Conservation (phyloP, 2,888 invertebrate species). For the Phalangium opilio region DNA sequence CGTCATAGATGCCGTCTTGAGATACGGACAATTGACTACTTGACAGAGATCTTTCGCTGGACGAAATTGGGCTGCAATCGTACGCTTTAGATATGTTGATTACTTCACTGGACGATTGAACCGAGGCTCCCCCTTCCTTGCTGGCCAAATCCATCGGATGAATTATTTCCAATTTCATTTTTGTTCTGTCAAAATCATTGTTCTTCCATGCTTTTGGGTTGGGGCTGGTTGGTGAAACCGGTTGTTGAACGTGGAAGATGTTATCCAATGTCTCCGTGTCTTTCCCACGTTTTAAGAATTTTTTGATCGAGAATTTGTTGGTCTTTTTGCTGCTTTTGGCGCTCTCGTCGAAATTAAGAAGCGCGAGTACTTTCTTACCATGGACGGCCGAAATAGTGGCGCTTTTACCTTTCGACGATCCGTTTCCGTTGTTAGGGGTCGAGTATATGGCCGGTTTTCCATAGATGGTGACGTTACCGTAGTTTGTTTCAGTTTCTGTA, state of each 20-base stretch:
- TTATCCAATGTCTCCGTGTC: slow-evolving; percentile 9
- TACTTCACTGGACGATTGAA: too few species aligned
- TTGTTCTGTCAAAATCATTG: slow-evolving; percentile 32
- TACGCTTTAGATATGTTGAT: too few species aligned
- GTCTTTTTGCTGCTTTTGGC: slow-evolving; percentile 26
- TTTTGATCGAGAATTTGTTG: slow-evolving; percentile 62
- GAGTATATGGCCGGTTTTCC: neutral
- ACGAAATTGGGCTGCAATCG: too few species aligned
- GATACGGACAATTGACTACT: too few species aligned
- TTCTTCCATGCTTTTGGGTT: slow-evolving; percentile 18
- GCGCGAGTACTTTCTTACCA: neutral
- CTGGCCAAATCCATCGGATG: slow-evolving; percentile 58
- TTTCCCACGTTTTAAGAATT: slow-evolving; percentile 41
- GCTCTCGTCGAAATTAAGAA: neutral
- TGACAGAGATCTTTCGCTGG: too few species aligned
- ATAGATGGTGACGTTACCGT: neutral
- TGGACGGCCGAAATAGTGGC: neutral
- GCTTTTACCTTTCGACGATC: neutral
- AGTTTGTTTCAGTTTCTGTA: neutral
- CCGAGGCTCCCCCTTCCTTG: slow-evolving; percentile 3
- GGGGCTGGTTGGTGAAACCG: neutral
- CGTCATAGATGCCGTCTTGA: too few species aligned
- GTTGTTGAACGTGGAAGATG: neutral
- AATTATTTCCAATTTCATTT: slow-evolving; percentile 65
- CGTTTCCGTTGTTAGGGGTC: neutral